Evolutionary conservation across 1,140 invertebrate genomes (phyloP).

Genomic region (Drusus annulatus): DNA sequence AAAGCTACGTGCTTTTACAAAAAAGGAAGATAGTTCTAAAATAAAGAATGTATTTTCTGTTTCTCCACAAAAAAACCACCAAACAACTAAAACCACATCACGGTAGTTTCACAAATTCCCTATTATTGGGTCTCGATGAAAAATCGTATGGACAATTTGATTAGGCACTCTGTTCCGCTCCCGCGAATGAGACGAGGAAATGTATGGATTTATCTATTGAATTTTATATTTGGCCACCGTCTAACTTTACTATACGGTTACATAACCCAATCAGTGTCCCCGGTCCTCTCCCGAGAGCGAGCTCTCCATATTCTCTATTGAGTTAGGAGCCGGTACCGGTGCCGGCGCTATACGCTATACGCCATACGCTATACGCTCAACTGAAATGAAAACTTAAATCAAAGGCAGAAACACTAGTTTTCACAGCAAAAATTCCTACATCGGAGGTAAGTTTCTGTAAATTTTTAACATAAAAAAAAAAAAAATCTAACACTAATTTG

Average conservation of each 20-base stretch:
- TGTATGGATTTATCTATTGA: constrained; percentile 26
- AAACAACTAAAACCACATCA: no score
- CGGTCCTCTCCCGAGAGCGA: constrained; percentile 37
- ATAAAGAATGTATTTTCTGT: no score
- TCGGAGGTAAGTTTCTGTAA: background rate
- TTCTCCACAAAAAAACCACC: no score
- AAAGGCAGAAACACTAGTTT: constrained; percentile 38
- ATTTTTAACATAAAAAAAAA: no score
- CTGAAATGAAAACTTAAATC: constrained; percentile 53
- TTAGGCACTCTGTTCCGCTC: background rate
- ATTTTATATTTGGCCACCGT: constrained; percentile 31
- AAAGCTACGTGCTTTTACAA: no score
- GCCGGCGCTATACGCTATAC: background rate
- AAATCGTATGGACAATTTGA: no score
- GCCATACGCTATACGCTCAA: background rate
- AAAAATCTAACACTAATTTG: no score
- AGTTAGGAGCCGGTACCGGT: constrained; percentile 46
- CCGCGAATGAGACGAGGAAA: constrained; percentile 8
- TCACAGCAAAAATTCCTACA: background rate
- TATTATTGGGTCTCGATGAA: no score
- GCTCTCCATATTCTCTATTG: constrained; percentile 55
- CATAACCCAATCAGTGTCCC: constrained; percentile 55
- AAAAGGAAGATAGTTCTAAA: no score
- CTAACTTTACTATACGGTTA: constrained; percentile 40
- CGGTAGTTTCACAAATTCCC: no score